Evolutionary conservation across 2,113 vertebrate species (phyloP).

Genomic region (Anhinga rufa): DNA sequence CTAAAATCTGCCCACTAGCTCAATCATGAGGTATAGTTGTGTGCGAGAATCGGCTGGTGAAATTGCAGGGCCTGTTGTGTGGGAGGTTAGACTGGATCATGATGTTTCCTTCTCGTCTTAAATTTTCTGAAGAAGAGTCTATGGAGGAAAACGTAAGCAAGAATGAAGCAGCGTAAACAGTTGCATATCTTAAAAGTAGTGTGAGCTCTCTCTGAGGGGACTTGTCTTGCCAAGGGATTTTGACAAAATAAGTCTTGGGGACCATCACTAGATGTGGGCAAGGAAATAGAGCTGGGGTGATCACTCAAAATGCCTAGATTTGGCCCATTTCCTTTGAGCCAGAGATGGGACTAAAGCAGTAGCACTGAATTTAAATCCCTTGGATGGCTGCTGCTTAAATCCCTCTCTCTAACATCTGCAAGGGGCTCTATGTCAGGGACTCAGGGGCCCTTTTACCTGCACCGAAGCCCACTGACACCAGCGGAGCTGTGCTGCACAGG

Average conservation of each 20-base stretch:
- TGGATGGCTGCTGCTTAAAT: background rate
- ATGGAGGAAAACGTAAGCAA: background rate
- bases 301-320: background rate
- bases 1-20: background rate
- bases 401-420: background rate
- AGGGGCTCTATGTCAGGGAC: rapidly evolving
- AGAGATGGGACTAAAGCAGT: background rate
- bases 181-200: background rate
- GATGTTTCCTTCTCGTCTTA: background rate
- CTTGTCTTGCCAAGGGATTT: background rate
- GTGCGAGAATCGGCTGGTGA: background rate
- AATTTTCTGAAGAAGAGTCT: background rate
- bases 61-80: background rate
- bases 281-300: background rate
- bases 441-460: background rate
- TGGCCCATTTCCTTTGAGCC: background rate
- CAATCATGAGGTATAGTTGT: background rate
- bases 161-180: background rate
- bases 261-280: background rate
- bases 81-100: background rate
- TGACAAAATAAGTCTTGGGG: background rate
- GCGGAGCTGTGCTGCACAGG: background rate
- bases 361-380: background rate
- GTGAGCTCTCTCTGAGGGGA: background rate
- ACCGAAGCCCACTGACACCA: rapidly evolving